Evolutionary conservation across 2,797 vertebrate species (phyloP).

Genomic region (Gymnothorax javanicus): DNA sequence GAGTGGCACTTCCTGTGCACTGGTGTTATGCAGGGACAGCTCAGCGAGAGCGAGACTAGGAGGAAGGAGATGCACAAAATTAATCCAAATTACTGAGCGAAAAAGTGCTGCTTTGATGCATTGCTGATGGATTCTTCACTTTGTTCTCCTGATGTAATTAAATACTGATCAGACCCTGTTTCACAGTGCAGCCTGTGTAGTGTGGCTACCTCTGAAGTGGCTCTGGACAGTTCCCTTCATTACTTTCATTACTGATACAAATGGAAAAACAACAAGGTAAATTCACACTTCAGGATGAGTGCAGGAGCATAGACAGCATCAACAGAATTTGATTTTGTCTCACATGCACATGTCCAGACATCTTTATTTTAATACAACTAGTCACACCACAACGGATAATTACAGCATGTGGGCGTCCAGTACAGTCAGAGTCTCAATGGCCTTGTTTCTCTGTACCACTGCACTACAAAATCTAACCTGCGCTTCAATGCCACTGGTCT

Average conservation of each 20-base stretch:
- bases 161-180: background rate
- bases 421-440: no score
- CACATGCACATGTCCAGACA: background rate
- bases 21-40: background rate
- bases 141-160: constrained; percentile 13
- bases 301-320: background rate
- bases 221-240: constrained; percentile 9
- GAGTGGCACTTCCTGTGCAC: background rate
- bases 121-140: background rate
- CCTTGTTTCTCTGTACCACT: no score
- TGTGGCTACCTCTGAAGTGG: constrained; percentile 4
- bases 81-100: constrained; percentile 23
- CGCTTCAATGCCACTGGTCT: no score
- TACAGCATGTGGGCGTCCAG: background rate
- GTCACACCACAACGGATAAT: background rate
- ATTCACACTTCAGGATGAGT: background rate
- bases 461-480: no score
- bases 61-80: constrained; percentile 7
- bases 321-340: constrained; percentile 5
- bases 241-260: constrained; percentile 12
- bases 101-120: background rate
- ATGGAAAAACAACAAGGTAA: background rate
- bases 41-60: background rate
- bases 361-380: background rate
- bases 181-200: constrained; percentile 3